Percentiles rank a stretch among this genome's conserved stretches.
Evolutionary conservation across 2,113 vertebrate species (phyloP).

Genomic region (Nesogale talazaci): DNA sequence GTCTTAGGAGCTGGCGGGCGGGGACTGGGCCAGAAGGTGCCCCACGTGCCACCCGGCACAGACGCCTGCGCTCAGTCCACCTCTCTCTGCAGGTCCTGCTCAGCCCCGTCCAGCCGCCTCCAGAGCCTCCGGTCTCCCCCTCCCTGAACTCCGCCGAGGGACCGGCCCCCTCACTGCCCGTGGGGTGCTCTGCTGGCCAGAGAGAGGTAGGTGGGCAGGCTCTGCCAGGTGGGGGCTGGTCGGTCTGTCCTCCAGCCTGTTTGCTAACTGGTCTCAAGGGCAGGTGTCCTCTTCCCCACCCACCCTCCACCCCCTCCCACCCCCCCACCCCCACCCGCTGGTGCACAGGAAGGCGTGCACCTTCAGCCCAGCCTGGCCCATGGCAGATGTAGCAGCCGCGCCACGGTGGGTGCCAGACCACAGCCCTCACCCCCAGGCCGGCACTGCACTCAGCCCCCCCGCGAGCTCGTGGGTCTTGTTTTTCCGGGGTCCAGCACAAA

Average conservation of each 20-base stretch:
- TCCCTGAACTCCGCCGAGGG: slow-evolving; percentile 74
- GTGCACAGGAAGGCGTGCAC: neutral
- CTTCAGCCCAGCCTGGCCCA: neutral
- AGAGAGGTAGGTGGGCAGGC: slow-evolving; percentile 83
- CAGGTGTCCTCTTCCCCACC: too few relatives aligned
- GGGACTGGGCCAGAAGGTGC: neutral
- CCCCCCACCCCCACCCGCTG: neutral
- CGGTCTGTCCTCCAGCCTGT: neutral
- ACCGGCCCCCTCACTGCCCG: slow-evolving; percentile 19
- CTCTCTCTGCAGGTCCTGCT: slow-evolving; percentile 72
- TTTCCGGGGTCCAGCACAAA: neutral
- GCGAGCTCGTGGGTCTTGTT: neutral
- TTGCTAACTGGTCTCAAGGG: neutral
- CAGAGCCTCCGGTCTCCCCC: slow-evolving; percentile 50
- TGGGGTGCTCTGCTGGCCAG: slow-evolving; percentile 73
- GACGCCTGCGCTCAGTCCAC: neutral
- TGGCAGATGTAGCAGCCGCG: neutral
- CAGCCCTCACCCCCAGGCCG: neutral
- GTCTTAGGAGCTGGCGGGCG: neutral
- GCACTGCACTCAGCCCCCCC: neutral
- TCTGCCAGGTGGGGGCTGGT: neutral
- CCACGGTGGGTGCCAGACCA: neutral
- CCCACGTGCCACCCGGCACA: neutral
- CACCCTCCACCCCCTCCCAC: too few relatives aligned
- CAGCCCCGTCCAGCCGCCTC: slow-evolving; percentile 53